Evolutionary conservation across 2,797 vertebrate species (phyloP).

Genomic region (Mionectes olivaceus): DNA sequence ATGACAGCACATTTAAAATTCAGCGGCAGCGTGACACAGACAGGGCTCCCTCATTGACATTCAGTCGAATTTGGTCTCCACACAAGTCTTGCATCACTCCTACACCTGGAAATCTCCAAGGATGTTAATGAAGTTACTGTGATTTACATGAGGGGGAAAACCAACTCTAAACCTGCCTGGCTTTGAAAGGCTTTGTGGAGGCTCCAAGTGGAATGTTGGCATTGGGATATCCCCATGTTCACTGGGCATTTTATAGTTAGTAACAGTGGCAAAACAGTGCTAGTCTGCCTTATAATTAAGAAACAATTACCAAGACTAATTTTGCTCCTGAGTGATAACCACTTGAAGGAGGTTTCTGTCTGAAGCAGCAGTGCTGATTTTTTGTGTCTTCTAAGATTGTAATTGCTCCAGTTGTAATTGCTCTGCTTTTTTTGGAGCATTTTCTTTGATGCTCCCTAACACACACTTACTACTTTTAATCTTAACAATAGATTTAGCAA

Average conservation of each 20-base stretch:
- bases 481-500: not conserved
- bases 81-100: constrained; percentile 27
- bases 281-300: not conserved
- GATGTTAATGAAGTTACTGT: constrained; percentile 41
- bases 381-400: not conserved
- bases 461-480: constrained; percentile 46
- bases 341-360: not conserved
- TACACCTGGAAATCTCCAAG: constrained; percentile 7
- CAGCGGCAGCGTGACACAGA: not conserved
- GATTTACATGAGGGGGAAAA: constrained; percentile 16
- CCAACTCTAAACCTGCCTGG: not conserved
- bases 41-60: not conserved
- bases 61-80: not conserved
- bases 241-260: not conserved
- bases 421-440: not conserved
- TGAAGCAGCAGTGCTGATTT: not conserved
- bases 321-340: not conserved
- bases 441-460: constrained; percentile 48
- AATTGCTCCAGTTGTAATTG: not conserved
- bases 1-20: not conserved
- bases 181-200: constrained; percentile 14
- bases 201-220: not conserved
- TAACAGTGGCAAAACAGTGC: not conserved
- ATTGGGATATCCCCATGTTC: not conserved
- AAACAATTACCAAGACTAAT: constrained; percentile 1